These are phyloP conservation scores for Chrysaora quinquecirrha DNA, from an alignment of 30 jellyfish, hydroid and myxozoan genomes.

Conservation along the genomic window DNA sequence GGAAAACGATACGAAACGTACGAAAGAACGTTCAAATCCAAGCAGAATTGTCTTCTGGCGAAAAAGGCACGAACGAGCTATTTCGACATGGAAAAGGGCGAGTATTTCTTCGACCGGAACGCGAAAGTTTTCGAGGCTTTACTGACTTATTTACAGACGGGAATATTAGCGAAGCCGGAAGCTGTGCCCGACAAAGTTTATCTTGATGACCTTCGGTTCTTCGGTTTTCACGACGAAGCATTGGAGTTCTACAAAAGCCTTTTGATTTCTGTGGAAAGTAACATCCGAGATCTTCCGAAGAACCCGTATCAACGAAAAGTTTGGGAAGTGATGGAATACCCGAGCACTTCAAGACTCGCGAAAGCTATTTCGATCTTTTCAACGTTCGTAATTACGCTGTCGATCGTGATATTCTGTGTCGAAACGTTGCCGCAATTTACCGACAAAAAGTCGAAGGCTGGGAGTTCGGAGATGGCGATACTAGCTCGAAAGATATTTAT, in stretches of 20 bases:
- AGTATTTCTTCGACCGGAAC: constrained; percentile 79
- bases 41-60: constrained; percentile 52
- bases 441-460: not conserved
- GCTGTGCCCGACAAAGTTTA: constrained; percentile 73
- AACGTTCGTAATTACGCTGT: constrained; percentile 58
- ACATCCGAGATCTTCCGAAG: constrained; percentile 33
- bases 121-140: constrained; percentile 80
- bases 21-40: constrained; percentile 68
- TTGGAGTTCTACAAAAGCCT: constrained; percentile 45
- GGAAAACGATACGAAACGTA: constrained; percentile 82
- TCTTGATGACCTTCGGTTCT: constrained; percentile 76
- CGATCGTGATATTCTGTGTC: constrained; percentile 78
- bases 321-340: constrained; percentile 80
- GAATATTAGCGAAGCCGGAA: constrained; percentile 75
- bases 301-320: constrained; percentile 52
- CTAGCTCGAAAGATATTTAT: constrained; percentile 38
- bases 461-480: constrained; percentile 8
- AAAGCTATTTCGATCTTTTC: constrained; percentile 60
- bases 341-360: constrained; percentile 67
- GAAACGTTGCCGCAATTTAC: constrained; percentile 80
- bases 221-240: constrained; percentile 86
- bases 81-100: constrained; percentile 60
- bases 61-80: constrained; percentile 55
- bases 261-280: constrained; percentile 20
- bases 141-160: constrained; percentile 79